A percentile compares a stretch with the other conserved stretches of the same genome.
Conservation (phyloP, 2,888 invertebrate genomes). For the Lasioglossum malachurum region DNA sequence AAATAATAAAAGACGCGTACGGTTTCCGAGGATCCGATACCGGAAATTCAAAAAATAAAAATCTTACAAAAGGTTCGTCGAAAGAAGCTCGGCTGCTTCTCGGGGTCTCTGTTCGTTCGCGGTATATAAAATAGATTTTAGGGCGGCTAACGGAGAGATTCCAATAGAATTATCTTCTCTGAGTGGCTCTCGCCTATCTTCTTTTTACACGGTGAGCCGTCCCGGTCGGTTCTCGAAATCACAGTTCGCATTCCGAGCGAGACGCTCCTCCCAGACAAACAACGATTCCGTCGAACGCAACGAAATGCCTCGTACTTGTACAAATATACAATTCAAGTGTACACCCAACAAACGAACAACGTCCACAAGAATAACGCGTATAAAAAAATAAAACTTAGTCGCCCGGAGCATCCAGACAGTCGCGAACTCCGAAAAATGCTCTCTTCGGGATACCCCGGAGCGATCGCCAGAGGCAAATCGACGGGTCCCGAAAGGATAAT, state of each 20-base stretch:
- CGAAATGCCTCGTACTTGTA: conserved; percentile 10
- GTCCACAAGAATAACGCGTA: neutral
- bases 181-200: neutral
- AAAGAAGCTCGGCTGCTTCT: neutral
- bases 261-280: conserved; percentile 44
- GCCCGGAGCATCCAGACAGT: neutral
- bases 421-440: neutral
- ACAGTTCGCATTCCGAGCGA: conserved; percentile 72
- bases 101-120: conserved; percentile 13
- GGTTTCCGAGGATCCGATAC: neutral
- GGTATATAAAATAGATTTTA: conserved; percentile 48
- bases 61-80: conserved; percentile 37
- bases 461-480: neutral
- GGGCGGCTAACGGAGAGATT: neutral
- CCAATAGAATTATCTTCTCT: neutral
- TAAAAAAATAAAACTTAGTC: conserved; percentile 3
- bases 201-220: neutral
- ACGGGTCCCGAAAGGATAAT: neutral
- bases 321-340: conserved; percentile 22
- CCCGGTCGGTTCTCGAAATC: conserved; percentile 68
- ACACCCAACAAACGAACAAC: neutral
- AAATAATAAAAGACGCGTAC: neutral
- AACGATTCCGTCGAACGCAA: conserved; percentile 12
- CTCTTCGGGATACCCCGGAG: neutral
- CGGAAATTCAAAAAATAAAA: conserved; percentile 12